phyloP scores from a whole-genome alignment of 2,888 invertebrate genomes.

The Trachelus tabidus region DNA sequence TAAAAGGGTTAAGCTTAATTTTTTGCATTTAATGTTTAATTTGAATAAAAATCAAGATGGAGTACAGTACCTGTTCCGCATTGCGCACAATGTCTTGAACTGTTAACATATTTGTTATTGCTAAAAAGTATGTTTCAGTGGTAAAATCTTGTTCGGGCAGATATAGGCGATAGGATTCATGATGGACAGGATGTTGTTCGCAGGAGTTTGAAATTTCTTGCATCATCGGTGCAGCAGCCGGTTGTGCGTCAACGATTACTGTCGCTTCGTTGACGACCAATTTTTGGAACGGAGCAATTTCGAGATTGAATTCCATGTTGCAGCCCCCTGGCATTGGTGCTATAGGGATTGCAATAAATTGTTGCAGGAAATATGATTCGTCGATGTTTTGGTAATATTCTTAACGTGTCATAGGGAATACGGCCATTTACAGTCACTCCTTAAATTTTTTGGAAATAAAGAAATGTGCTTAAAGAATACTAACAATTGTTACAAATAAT shows the following conservation, averaged over 20 bases:
- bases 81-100: slow-evolving; percentile 68
- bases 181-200: slow-evolving; percentile 60
- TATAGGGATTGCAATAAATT: slow-evolving; percentile 60
- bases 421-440: slow-evolving; percentile 11
- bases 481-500: background rate
- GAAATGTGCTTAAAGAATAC: slow-evolving; percentile 7
- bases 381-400: background rate
- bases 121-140: slow-evolving; percentile 71
- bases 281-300: slow-evolving; percentile 73
- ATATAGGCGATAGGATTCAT: slow-evolving; percentile 74
- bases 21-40: background rate
- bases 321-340: slow-evolving; percentile 85
- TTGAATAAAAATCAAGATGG: background rate
- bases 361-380: background rate
- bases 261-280: slow-evolving; percentile 62
- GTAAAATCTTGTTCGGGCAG: slow-evolving; percentile 71
- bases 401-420: slow-evolving; percentile 6
- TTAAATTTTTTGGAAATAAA: slow-evolving; percentile 26
- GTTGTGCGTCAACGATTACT: slow-evolving; percentile 70
- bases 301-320: slow-evolving; percentile 75
- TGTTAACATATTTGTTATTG: slow-evolving; percentile 73
- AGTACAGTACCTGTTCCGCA: slow-evolving; percentile 68
- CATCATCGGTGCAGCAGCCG: slow-evolving; percentile 63
- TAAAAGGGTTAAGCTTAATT: background rate
- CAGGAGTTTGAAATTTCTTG: slow-evolving; percentile 48